phyloP scores from a whole-genome alignment of 1,140 invertebrate species.

The Uloborus diversus region DNA sequence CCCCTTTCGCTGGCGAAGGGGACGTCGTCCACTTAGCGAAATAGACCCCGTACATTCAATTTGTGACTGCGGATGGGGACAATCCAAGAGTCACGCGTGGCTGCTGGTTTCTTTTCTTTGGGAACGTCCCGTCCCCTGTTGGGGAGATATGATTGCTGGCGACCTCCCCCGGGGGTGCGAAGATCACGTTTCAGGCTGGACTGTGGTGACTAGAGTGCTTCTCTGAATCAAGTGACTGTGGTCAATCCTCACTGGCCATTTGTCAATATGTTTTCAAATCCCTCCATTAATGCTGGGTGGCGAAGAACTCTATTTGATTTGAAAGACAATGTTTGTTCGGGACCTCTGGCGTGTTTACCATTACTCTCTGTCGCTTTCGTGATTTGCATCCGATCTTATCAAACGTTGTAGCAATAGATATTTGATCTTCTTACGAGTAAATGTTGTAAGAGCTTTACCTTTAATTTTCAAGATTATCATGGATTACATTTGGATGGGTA shows the following conservation, averaged over 20 bases:
- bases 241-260: neutral
- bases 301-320: neutral
- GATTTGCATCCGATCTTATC: no score
- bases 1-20: neutral
- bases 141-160: neutral
- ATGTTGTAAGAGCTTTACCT: no score
- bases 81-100: neutral
- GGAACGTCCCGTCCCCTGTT: neutral
- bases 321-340: neutral
- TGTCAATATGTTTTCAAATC: neutral
- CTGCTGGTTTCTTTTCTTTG: neutral
- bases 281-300: neutral
- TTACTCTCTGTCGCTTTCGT: no score
- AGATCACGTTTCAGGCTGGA: slow-evolving; percentile 2
- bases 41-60: slow-evolving; percentile 11
- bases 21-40: neutral
- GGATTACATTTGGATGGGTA: no score
- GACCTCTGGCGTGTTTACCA: no score
- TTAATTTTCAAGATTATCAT: no score
- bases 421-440: no score
- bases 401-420: no score
- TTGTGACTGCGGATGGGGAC: neutral
- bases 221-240: neutral
- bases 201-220: neutral
- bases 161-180: neutral